Evolutionary conservation across 1,140 invertebrate species (phyloP).

Genomic region (Hesperophylax magnus): DNA sequence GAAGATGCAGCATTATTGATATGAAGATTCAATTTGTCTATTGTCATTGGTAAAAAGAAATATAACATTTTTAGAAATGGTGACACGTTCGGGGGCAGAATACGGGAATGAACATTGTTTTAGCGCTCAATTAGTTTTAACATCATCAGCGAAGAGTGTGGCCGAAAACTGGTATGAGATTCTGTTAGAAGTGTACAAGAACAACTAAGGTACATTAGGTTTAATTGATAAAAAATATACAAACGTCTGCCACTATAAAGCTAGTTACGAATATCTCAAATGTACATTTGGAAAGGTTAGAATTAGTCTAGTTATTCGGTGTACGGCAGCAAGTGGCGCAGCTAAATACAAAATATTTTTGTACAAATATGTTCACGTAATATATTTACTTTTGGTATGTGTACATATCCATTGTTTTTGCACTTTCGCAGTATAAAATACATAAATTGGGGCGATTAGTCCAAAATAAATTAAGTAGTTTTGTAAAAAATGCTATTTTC

Average conservation of each 20-base stretch:
- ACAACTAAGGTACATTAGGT: neutral
- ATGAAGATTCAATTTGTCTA: too few relatives aligned
- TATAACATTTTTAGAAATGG: too few relatives aligned
- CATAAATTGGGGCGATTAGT: constrained; percentile 12
- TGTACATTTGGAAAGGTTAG: constrained; percentile 10
- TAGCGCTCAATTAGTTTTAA: too few relatives aligned
- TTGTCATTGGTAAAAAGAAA: too few relatives aligned
- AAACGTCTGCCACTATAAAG: constrained; percentile 5
- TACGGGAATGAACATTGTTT: too few relatives aligned
- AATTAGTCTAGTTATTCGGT: neutral
- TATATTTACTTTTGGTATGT: constrained; percentile 38
- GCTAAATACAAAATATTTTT: constrained; percentile 45
- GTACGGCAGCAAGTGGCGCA: constrained; percentile 46
- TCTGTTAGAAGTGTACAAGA: constrained; percentile 11
- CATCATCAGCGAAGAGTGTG: too few relatives aligned
- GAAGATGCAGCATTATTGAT: too few relatives aligned
- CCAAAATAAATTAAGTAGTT: constrained; percentile 43
- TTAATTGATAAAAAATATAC: constrained; percentile 25
- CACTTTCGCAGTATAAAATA: neutral
- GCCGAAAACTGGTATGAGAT: constrained; percentile 8
- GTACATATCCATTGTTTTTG: constrained; percentile 25
- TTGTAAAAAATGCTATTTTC: constrained; percentile 47
- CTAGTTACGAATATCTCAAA: constrained; percentile 15
- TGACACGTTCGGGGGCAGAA: too few relatives aligned
- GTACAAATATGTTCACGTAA: constrained; percentile 49